Conservation (phyloP, 2,888 invertebrate species). For the Cenopis cana region DNA sequence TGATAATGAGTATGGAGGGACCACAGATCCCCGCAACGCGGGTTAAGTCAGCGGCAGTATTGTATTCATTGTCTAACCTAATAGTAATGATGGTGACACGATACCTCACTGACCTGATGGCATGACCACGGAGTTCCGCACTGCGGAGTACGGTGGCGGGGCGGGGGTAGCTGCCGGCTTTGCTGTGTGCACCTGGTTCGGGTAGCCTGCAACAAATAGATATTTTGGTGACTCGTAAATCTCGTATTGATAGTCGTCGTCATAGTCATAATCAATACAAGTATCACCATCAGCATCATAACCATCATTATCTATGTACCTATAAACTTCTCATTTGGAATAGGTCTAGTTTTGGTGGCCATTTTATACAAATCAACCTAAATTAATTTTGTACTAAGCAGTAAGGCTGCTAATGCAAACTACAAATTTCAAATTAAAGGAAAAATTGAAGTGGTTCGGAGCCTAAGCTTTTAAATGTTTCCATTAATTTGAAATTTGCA, state of each 20-base stretch:
- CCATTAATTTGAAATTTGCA: no score
- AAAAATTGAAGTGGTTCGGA: no score
- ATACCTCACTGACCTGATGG: slow-evolving; percentile 70
- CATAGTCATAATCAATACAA: not conserved
- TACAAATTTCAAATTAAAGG: no score
- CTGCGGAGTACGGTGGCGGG: slow-evolving; percentile 89
- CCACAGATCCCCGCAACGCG: slow-evolving; percentile 71
- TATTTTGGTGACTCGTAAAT: not conserved
- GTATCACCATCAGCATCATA: not conserved
- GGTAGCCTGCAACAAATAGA: slow-evolving; percentile 61
- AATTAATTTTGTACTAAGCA: no score
- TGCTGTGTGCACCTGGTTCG: slow-evolving; percentile 85
- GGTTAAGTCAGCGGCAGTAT: slow-evolving; percentile 73
- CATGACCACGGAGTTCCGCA: slow-evolving; percentile 71
- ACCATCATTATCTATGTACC: not conserved
- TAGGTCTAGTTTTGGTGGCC: no score
- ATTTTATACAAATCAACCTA: no score
- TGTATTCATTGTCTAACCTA: not conserved
- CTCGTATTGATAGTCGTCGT: no score
- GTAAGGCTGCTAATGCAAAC: no score
- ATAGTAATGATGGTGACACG: slow-evolving; percentile 35
- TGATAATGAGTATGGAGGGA: slow-evolving; percentile 55
- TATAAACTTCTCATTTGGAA: no score
- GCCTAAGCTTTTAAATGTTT: no score
- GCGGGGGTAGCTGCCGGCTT: slow-evolving; percentile 92